Evolutionary conservation across 2,113 vertebrate species (phyloP), one percentile per base, ranked within the genome.

Genomic region (Sitta europaea): DNA sequence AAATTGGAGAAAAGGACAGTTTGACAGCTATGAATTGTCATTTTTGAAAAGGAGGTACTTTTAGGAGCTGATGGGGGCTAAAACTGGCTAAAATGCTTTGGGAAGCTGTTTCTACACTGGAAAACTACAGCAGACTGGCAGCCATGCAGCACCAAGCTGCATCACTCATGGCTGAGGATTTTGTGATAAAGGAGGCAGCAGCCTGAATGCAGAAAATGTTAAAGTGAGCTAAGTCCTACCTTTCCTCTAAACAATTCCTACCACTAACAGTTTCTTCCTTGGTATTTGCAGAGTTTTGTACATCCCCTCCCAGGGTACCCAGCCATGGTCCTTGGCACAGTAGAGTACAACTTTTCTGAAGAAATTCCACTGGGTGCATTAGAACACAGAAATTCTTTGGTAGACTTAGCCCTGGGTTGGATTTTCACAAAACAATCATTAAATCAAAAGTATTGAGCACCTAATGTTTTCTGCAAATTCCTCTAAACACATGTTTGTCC

Each of bases 371-470:
- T 66, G 50, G 33, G 12, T 83, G 5, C 42, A 24, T 80, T 70
- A 58, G 8, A 83, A 57, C 7, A 50, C 29, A 42, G 14, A 73
- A 38, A 18, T 50, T 50, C 29, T 65, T 73, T 38, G 31, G 48
- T 43, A 57, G 29, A 67, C 47, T 29, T 58, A 51, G 28, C 8
- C 14, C 40, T 78, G 17, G 21, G 9, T 27, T 59, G 36, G 31
- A 81, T 84, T 87, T 92, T 87, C 80, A 91, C 25, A 55, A 67
- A 92, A 55, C 27, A 5, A 35, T 35, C 24, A 31, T 57, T 58
- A 78, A 74, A 68, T 43, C 33, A 79, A 65, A 86, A 76, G 43
- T 31, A 84, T 4, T 28, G 55, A 59, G 42, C 13, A 43, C 2
- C 28, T 51, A 14, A 21, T 48, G 63, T 35, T 38, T 94, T 89